Conservation (phyloP, 2,797 vertebrate genomes). For the Clamator glandarius region DNA sequence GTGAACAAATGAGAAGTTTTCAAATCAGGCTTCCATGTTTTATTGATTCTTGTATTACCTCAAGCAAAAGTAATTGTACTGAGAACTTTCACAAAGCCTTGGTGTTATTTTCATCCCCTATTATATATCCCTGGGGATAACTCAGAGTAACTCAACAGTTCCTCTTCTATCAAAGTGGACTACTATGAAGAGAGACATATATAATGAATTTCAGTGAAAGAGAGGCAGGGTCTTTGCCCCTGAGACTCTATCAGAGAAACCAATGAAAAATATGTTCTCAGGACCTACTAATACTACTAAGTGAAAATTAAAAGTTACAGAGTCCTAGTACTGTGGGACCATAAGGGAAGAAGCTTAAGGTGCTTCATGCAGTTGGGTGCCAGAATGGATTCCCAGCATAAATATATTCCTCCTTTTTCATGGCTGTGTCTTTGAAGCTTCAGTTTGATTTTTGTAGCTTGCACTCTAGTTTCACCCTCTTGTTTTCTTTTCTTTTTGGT, state of each 20-base stretch:
- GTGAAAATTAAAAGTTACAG: neutral
- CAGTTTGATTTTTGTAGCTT: neutral
- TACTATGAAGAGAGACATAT: neutral
- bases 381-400: neutral
- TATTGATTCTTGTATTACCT: constrained; percentile 28
- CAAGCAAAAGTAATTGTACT: constrained; percentile 6
- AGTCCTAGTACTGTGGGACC: neutral
- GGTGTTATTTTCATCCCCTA: neutral
- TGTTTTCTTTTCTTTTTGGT: neutral
- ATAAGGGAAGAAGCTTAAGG: neutral
- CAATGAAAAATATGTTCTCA: neutral
- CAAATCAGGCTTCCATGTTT: neutral
- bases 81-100: neutral
- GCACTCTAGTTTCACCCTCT: neutral
- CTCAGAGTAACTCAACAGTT: neutral
- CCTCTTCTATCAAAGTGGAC: neutral
- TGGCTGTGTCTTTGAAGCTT: neutral
- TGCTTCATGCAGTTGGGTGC: neutral
- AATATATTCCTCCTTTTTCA: neutral
- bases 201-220: neutral
- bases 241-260: neutral
- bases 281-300: neutral
- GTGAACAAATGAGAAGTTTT: neutral
- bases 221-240: neutral
- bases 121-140: neutral